Conservation (phyloP, 37 sponge, comb jelly and placozoan genomes). For the Haliclona indistincta region DNA sequence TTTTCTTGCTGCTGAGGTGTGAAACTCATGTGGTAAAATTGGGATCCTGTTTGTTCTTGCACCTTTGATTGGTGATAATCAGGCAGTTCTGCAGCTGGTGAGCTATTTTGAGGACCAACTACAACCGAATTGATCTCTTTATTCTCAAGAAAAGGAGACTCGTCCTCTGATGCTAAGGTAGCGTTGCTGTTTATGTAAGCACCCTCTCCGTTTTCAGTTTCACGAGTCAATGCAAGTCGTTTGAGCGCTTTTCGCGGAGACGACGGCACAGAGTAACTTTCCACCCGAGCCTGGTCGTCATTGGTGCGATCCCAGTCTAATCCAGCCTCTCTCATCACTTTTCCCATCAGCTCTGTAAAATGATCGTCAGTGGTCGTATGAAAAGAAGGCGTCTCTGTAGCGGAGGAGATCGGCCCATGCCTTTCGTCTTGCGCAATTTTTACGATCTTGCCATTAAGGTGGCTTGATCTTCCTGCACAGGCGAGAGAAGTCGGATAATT, state of each 20-base stretch:
- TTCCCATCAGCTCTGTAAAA: too few species aligned
- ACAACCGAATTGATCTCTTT: neutral
- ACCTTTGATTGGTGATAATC: neutral
- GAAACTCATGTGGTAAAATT: slow-evolving; percentile 33
- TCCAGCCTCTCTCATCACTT: neutral
- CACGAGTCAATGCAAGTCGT: neutral
- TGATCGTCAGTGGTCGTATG: too few species aligned
- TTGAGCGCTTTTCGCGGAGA: neutral
- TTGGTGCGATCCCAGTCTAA: neutral
- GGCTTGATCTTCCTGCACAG: too few species aligned
- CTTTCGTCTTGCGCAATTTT: too few species aligned
- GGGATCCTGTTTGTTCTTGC: neutral
- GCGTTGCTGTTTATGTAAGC: neutral
- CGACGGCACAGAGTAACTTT: neutral
- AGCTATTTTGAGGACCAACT: neutral
- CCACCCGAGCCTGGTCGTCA: neutral
- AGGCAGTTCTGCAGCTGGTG: neutral
- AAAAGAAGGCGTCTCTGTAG: too few species aligned
- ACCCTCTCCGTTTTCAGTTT: neutral
- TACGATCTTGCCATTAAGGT: too few species aligned
- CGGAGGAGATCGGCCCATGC: too few species aligned
- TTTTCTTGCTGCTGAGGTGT: neutral
- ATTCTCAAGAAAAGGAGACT: neutral
- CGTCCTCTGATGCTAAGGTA: slow-evolving; percentile 8
- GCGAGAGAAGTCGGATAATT: too few species aligned